phyloP scores from a whole-genome alignment of 2,888 invertebrate genomes.

The Arrhopalites spinosus region DNA sequence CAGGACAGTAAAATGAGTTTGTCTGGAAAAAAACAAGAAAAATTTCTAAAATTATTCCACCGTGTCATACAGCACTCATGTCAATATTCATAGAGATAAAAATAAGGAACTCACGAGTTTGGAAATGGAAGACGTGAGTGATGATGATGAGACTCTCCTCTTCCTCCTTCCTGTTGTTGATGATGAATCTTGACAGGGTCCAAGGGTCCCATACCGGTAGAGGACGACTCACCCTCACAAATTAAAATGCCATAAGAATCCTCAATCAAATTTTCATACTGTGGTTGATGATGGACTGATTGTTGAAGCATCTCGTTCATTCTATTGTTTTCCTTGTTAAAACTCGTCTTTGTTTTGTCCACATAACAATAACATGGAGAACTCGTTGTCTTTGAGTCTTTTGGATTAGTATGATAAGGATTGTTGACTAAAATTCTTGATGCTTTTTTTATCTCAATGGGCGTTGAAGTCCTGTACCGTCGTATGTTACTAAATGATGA shows the following conservation, averaged over 20 bases:
- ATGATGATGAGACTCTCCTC: conserved; percentile 22
- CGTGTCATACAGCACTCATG: too few species aligned
- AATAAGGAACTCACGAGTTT: conserved; percentile 29
- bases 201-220: conserved; percentile 18
- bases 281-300: conserved; percentile 7
- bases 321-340: background rate
- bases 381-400: conserved; percentile 45
- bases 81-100: too few species aligned
- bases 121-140: conserved; percentile 38
- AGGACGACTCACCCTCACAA: conserved; percentile 52
- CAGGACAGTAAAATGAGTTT: conserved; percentile 54
- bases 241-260: conserved; percentile 56
- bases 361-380: conserved; percentile 47
- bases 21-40: too few species aligned
- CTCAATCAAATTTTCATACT: conserved; percentile 56
- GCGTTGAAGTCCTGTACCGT: conserved; percentile 51
- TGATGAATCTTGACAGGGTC: conserved; percentile 34
- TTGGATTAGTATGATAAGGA: conserved; percentile 43
- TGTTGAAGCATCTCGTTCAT: background rate
- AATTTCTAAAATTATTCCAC: too few species aligned
- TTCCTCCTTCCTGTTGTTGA: background rate
- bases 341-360: background rate
- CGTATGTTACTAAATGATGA: conserved; percentile 36
- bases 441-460: conserved; percentile 55
- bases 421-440: conserved; percentile 53